Evolutionary conservation across 2,797 vertebrate species (phyloP), one percentile per base, ranked within the genome.

Genomic region (Gymnothorax reevesii): DNA sequence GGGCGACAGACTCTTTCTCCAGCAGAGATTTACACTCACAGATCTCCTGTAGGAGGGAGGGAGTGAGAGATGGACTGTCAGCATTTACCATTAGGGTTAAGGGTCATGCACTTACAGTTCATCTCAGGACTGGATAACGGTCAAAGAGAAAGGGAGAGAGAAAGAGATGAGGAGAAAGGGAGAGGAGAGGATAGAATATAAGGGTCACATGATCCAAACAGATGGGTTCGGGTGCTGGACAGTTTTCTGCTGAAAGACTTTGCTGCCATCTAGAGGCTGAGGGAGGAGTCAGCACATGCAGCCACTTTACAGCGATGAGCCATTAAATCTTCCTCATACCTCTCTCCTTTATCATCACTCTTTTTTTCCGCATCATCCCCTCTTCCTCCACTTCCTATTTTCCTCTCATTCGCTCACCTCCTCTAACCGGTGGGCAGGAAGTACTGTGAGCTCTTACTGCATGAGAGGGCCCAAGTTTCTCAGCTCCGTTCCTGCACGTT

Each of bases 11-110:
- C 89, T 97, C 96, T 0, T 92, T 96, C 90, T 95, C 95, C 89
- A 99, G 93, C 85, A 95, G 89, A 0, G 88, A 4, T 6, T 92
- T 92, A 88, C 97, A 98, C 85, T 95, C 95, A 0, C 91, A 83
- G 22, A 98, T 95, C 89, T 97, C 97, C 98, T 99, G 89, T 49
- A 33, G 79, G 17, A 13, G 89, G 20, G 8, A 82, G 57, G 52
- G 13, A 57, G 1, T 57, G 20, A 84, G 54, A 79, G 54, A 57
- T 2, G 33, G 27, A 10, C 1, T 33, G 1, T 73, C 69, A 49
- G 33, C 33, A 49, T 75, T 49, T 49, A 17, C 33, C 49, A 49
- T 3, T 27, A 42, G 20, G 3, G 3, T 73, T 73, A 33, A 2
- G 33, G 33, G 12, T 73, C 12, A 25, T 33, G 25, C 9, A 12